Base-by-base conservation (phyloP, 2,888 invertebrate genomes). In the Mellilla xanthometata region DNA sequence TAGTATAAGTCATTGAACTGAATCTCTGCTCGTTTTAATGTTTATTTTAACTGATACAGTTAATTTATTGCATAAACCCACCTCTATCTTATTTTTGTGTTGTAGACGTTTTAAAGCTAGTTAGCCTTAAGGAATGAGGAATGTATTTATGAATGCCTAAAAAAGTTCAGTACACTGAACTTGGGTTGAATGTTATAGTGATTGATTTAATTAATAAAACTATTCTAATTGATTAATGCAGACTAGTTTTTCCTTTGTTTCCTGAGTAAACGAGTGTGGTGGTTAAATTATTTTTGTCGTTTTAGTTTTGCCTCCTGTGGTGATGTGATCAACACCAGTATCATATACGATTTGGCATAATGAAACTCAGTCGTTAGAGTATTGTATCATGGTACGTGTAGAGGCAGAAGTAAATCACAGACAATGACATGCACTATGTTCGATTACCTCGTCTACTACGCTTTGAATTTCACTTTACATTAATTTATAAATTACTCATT, bases 241-340 rank as follows among this genome's bases (percentile, higher is more conserved):
- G 23, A 28, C 29, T 46, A 48, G 43, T 44, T 39, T 52, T 52
- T 58, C 47, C 11, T 40, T 49, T 42, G 12, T 41, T 24, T 30
- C 35, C 42, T 45, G n/a, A 12, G 23, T 29, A 28, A 28, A 12
- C 27, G 19, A 33, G 2, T 3, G 2, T 34, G 12, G n/a, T 31
- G 22, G 35, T 35, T 24, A 15, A 45, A 31, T 51, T 26, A 26
- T 56, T 52, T 66, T 65, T 78, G 73, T 74, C 74, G 80, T 84
- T 85, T 81, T 86, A 86, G 86, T 86, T 65, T 75, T 86, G 81
- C 85, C 85, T 81, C 86, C 86, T 47, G 79, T 85, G 76, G 81
- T 83, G 72, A 76, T 85, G 60, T 86, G 83, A 86, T 62, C 78
- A 61, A 68, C 68, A 56, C 50, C 45, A 40, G 69, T 65, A 60